Evolutionary conservation across 2,797 vertebrate species (phyloP), one percentile per base, ranked within the genome.

Genomic region (Schizopygopsis malacanthus): DNA sequence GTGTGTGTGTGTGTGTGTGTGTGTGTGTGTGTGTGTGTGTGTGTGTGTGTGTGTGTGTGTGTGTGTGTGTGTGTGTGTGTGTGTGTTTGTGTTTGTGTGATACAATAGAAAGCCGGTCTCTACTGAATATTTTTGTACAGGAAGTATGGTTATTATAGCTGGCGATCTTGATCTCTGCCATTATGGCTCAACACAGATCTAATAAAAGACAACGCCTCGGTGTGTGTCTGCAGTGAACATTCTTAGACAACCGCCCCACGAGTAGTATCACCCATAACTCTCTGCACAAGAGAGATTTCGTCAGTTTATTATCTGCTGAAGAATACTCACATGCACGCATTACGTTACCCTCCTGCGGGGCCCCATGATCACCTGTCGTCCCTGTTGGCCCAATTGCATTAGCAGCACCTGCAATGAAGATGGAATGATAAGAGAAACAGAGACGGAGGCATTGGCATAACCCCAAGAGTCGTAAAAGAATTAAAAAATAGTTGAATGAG

Each of bases 91-190:
- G 75, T 72, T 70, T 45, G 61, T 70, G 20, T 33, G 33, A 33
- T 83, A 69, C 81, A 84, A 90, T 87, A 86, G 81, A 72, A 86
- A 50, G 56, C 78, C 22, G n/a, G 84, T 81, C 67, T 86, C 65
- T 79, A 79, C 79, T 87, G 88, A 81, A 85, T 77, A 82, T 83
- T 83, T 71, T 84, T 85, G n/a, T 85, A 82, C 87, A 88, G 90
- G 90, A 89, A 88, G 86, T 88, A 79, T 82, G 87, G 69, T 83
- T 87, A 88, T 89, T 86, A 82, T 87, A 54, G 78, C 82, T 79
- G 69, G 80, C 47, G 56, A 88, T 89, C 83, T 81, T 87, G 87
- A 84, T 90, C 88, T 88, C 77, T 76, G 82, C 65, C 77, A 83
- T 71, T 81, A 76, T 41, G 63, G n/a, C 54, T 73, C 43, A 61